Base-by-base conservation (phyloP, 2,888 invertebrate genomes). In the Ormyrus rosae region DNA sequence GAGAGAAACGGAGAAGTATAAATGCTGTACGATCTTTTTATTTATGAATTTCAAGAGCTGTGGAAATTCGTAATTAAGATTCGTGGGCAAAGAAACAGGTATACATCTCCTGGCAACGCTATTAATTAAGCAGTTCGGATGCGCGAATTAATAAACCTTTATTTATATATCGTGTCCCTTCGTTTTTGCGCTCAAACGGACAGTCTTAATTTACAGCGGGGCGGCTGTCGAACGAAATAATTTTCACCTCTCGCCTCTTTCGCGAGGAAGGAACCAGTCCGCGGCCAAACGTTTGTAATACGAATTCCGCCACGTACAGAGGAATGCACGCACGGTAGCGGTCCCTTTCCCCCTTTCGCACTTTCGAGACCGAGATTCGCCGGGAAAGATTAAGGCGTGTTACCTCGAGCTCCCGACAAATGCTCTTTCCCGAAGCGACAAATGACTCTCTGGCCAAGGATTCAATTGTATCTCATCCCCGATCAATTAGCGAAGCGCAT, bases 321-420 rank as follows among this genome's bases (percentile, higher is more conserved):
- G 51, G 70, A 56, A 71, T 64, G 65, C 68, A 61, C 68, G 58
- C 64, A 64, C 71, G 13, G 75, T 72, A 67, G 75, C 67, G 45
- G 48, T 50, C 61, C 7, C 55, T 53, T 75, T 67, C 67, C 10
- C 11, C 34, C 2, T 46, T 58, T 53, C 60, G 64, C 70, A n/a
- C 60, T 48, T 19, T 19, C 34, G 61, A 58, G 0, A 61, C 6
- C 11, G 68, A 81, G 81, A 81, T 81, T 81, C 73, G 78, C 69
- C 58, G 72, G 51, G 53, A 60, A 73, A 81, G 81, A 81, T 81
- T 77, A 77, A 81, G 77, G 73, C 73, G 68, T 50, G 65, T 56
- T 7, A 45, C 69, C 58, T 5, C 53, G 61, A 53, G 46, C 58
- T 55, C 53, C 51, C 34, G 72, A 63, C 45, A 34, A 72, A 63